These are phyloP conservation scores for Tupiocoris notatus DNA, from an alignment of 2,888 invertebrate species.

Conservation along the genomic window DNA sequence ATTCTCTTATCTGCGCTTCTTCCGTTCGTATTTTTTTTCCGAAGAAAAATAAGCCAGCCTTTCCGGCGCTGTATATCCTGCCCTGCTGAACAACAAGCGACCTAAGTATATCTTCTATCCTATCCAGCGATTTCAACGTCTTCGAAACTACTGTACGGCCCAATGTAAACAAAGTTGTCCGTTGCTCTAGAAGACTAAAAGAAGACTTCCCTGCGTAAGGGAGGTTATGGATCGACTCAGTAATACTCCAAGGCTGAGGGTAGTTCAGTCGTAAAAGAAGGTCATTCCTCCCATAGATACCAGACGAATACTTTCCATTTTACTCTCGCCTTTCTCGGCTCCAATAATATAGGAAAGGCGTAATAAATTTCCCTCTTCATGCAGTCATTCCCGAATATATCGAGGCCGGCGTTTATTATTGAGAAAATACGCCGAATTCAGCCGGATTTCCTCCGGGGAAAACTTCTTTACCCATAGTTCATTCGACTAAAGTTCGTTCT, in stretches of 20 bases:
- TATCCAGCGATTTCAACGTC: not conserved
- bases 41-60: not conserved
- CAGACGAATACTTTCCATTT: not conserved
- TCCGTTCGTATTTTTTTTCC: not conserved
- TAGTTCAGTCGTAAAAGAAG: not conserved
- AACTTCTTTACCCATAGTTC: too few species aligned
- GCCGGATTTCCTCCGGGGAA: not conserved
- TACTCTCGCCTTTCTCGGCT: not conserved
- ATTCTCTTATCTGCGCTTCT: not conserved
- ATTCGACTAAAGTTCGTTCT: too few species aligned
- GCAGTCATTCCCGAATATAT: not conserved
- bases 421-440: not conserved
- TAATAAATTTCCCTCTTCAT: not conserved
- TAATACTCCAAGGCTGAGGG: not conserved
- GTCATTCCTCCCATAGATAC: not conserved
- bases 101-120: too few species aligned
- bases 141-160: not conserved
- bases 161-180: slow-evolving; percentile 23
- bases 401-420: not conserved
- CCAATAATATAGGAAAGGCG: not conserved
- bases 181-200: not conserved
- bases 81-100: too few species aligned
- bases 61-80: not conserved
- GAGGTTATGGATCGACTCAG: not conserved
- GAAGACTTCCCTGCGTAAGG: not conserved